A percentile compares a stretch with the other conserved stretches of the same genome.
Evolutionary conservation across 2,113 vertebrate species (phyloP).

Genomic region (Donacobius atricapilla): DNA sequence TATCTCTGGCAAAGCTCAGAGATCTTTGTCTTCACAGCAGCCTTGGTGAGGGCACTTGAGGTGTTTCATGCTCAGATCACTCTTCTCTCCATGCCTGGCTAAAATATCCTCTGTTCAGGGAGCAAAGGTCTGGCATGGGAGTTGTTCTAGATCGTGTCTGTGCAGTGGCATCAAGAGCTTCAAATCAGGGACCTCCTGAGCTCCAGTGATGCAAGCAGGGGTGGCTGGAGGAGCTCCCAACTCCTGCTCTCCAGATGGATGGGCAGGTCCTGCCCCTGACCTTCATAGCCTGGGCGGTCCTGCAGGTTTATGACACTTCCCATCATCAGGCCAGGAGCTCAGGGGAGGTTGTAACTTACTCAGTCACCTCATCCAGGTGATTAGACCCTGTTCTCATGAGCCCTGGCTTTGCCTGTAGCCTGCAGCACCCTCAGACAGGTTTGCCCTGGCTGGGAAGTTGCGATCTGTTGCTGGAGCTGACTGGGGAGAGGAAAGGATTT

Average conservation of each 20-base stretch:
- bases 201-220: not conserved
- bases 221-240: not conserved
- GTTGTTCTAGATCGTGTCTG: fast-evolving
- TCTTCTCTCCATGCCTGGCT: not conserved
- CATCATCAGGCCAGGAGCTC: not conserved
- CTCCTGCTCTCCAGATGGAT: not conserved
- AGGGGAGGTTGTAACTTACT: not conserved
- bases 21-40: not conserved
- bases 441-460: not conserved
- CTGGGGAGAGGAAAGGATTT: not conserved
- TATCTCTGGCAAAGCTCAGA: not conserved
- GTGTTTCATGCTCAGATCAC: not conserved
- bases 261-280: not conserved
- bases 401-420: not conserved
- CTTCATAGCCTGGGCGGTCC: fast-evolving
- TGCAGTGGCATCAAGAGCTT: not conserved
- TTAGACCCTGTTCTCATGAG: not conserved
- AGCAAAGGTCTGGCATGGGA: not conserved
- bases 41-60: not conserved
- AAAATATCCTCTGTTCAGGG: not conserved
- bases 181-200: not conserved
- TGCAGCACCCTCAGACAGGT: not conserved
- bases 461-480: not conserved
- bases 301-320: not conserved
- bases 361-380: not conserved